phyloP scores from a whole-genome alignment of 2,888 invertebrate species.

The Auanema freiburgensis region DNA sequence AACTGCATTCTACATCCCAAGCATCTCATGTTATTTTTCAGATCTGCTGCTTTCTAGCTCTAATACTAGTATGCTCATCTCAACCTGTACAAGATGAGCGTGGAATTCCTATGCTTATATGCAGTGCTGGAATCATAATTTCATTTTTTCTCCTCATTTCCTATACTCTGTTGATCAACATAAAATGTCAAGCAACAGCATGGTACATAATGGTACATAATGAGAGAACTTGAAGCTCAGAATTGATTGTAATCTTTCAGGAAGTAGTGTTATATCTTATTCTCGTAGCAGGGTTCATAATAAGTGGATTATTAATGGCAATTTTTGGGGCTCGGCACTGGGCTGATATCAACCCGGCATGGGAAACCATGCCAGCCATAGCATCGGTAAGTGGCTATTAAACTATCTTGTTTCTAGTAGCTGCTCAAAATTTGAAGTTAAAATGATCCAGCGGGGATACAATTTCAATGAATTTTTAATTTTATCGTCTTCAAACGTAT shows the following conservation, averaged over 20 bases:
- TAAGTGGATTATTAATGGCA: constrained; percentile 43
- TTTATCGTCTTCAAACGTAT: not conserved
- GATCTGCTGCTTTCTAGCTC: constrained; percentile 39
- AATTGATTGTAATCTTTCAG: constrained; percentile 21
- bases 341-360: constrained; percentile 50
- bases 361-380: constrained; percentile 48
- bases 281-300: constrained; percentile 37
- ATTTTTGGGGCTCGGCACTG: constrained; percentile 50
- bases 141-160: constrained; percentile 46
- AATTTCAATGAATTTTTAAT: not conserved
- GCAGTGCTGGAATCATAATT: constrained; percentile 42
- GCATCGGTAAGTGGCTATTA: constrained; percentile 38
- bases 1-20: too few species aligned
- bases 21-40: constrained; percentile 21
- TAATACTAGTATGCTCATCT: constrained; percentile 34
- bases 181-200: constrained; percentile 34
- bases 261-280: constrained; percentile 38
- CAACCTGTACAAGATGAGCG: constrained; percentile 51
- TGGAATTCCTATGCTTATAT: constrained; percentile 47
- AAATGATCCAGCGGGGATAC: constrained; percentile 4
- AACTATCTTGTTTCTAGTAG: not conserved
- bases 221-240: not conserved
- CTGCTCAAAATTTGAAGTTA: not conserved
- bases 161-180: constrained; percentile 51
- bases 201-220: constrained; percentile 43